phyloP scores from a whole-genome alignment of 64 coral and sea anemone species.

The Astreopora myriophthalma region DNA sequence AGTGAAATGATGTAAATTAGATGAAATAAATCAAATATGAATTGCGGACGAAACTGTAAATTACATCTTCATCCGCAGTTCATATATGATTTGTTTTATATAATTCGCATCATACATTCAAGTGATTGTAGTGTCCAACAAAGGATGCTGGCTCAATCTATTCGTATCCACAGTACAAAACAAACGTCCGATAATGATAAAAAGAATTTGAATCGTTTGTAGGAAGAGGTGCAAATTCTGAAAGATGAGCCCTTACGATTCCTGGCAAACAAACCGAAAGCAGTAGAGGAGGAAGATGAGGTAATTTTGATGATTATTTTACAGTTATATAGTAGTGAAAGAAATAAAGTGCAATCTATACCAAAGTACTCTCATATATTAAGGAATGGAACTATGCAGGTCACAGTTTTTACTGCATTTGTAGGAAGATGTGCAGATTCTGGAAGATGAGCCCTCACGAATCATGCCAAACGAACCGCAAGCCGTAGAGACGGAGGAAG shows the following conservation, averaged over 20 bases:
- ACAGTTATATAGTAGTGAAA: not conserved
- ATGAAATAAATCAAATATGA: slow-evolving; percentile 12
- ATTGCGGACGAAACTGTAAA: slow-evolving; percentile 2
- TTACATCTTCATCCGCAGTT: not conserved
- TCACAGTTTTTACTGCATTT: slow-evolving; percentile 5
- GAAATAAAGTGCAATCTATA: slow-evolving; percentile 16
- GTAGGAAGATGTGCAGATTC: slow-evolving; percentile 5
- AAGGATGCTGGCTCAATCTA: slow-evolving; percentile 9
- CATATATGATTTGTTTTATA: slow-evolving; percentile 12
- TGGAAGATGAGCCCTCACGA: not conserved
- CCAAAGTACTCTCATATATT: not conserved
- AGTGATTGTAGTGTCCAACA: slow-evolving; percentile 13
- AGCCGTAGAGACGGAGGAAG: slow-evolving; percentile 7
- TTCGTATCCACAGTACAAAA: slow-evolving; percentile 10
- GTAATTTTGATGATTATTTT: slow-evolving; percentile 9
- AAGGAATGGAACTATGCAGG: slow-evolving; percentile 9
- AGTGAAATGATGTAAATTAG: slow-evolving; percentile 15
- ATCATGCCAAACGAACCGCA: slow-evolving; percentile 4
- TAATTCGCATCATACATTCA: not conserved
- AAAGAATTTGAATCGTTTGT: slow-evolving; percentile 15
- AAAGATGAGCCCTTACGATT: slow-evolving; percentile 3
- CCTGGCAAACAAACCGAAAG: not conserved
- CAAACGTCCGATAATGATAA: slow-evolving; percentile 7
- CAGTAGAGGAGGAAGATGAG: slow-evolving; percentile 8
- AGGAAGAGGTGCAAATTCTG: slow-evolving; percentile 13